phyloP scores from a whole-genome alignment of 1,140 invertebrate genomes.

The Cataglyphis hispanica region DNA sequence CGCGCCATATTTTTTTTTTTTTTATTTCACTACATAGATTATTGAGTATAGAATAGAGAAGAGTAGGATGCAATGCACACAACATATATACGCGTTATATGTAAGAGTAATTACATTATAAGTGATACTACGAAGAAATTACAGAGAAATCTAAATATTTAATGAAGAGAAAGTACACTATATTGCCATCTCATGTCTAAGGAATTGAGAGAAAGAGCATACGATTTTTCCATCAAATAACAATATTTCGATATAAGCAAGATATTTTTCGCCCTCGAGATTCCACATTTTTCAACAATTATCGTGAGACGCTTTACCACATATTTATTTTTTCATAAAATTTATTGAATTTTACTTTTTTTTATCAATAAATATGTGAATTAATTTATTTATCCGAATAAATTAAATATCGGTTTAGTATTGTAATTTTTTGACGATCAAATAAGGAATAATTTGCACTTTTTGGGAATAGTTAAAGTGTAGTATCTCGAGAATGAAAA shows the following conservation, averaged over 20 bases:
- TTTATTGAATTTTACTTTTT: not conserved
- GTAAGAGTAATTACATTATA: slow-evolving; percentile 51
- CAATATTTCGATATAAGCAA: slow-evolving; percentile 31
- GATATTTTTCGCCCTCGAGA: slow-evolving; percentile 19
- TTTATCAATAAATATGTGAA: not conserved
- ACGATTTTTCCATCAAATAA: slow-evolving; percentile 33
- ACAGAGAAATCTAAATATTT: slow-evolving; percentile 47
- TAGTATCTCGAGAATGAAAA: slow-evolving; percentile 19
- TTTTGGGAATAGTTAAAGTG: not conserved
- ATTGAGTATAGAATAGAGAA: slow-evolving; percentile 65
- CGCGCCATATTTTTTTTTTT: slow-evolving; percentile 13
- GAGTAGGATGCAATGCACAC: slow-evolving; percentile 40
- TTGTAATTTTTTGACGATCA: not conserved
- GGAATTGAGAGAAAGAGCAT: slow-evolving; percentile 45
- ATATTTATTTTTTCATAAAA: not conserved
- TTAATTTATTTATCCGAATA: not conserved
- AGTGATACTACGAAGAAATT: slow-evolving; percentile 47
- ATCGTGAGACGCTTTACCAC: not conserved
- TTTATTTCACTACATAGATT: slow-evolving; percentile 41
- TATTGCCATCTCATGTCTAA: not conserved
- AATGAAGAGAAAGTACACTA: slow-evolving; percentile 43
- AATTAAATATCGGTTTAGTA: not conserved
- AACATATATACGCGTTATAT: slow-evolving; percentile 3
- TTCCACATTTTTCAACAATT: not conserved
- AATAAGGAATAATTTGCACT: not conserved